phyloP scores from a whole-genome alignment of 2,888 invertebrate species.

The Mimumesa dahlbomi region DNA sequence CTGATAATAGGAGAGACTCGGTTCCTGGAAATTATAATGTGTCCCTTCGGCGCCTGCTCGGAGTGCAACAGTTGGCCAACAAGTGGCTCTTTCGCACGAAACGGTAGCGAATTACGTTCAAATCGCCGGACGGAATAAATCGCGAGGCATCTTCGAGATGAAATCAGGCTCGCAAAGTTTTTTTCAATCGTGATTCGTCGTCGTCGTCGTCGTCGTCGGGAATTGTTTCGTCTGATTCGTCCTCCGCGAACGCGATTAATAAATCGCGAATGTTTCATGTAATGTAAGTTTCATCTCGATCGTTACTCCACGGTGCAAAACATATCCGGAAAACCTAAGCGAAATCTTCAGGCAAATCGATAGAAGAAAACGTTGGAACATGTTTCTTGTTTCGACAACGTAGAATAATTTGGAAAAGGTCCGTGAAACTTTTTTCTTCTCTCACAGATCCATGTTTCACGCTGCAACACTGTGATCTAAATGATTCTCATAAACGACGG shows the following conservation, averaged over 20 bases:
- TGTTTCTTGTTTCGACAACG: too few species aligned
- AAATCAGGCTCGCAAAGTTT: slow-evolving; percentile 12
- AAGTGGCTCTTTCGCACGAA: slow-evolving; percentile 77
- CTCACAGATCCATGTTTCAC: too few species aligned
- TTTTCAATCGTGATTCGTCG: background rate
- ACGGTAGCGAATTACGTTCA: slow-evolving; percentile 70
- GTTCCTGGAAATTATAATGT: slow-evolving; percentile 63
- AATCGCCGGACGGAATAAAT: slow-evolving; percentile 64
- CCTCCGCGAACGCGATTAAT: background rate
- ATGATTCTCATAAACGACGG: too few species aligned
- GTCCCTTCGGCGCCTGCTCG: slow-evolving; percentile 62
- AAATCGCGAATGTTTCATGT: too few species aligned
- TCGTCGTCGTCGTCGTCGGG: background rate
- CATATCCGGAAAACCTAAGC: too few species aligned
- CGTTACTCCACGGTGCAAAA: too few species aligned
- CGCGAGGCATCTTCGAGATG: slow-evolving; percentile 8
- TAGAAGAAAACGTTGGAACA: too few species aligned
- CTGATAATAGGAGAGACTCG: slow-evolving; percentile 25
- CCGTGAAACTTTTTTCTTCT: too few species aligned
- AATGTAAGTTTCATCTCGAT: too few species aligned
- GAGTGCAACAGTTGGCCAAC: slow-evolving; percentile 79
- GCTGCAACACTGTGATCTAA: too few species aligned
- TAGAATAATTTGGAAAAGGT: too few species aligned
- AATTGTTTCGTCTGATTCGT: background rate
- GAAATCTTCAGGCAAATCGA: too few species aligned